These are phyloP conservation scores for Corythaixoides concolor DNA, from an alignment of 2,113 vertebrate species.

Conservation along the genomic window DNA sequence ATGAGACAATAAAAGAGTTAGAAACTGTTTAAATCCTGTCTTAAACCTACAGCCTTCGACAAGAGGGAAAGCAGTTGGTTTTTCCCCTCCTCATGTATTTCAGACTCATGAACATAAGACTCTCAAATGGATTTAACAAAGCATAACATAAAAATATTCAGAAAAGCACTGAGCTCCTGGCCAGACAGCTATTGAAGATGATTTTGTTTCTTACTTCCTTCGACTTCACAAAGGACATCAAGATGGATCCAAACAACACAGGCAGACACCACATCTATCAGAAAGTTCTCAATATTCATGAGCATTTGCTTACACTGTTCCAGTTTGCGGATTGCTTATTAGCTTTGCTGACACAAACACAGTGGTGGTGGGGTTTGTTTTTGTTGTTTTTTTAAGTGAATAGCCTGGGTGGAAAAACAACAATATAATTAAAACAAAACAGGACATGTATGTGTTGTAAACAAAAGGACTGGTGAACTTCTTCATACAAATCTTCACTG, in stretches of 20 bases:
- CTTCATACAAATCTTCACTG: conserved; percentile 31
- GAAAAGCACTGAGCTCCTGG: background rate
- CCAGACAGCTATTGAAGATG: background rate
- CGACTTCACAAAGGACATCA: conserved; percentile 15
- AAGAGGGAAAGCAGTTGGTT: background rate
- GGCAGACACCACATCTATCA: background rate
- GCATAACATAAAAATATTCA: background rate
- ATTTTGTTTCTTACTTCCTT: background rate
- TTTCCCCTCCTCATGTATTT: background rate
- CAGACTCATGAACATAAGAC: background rate
- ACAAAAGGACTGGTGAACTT: conserved; percentile 55
- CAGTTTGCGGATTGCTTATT: conserved; percentile 12
- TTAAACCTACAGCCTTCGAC: background rate
- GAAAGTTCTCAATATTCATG: conserved; percentile 33
- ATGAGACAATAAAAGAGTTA: background rate
- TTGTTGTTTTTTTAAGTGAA: conserved; percentile 18
- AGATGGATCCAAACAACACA: background rate
- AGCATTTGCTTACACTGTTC: background rate
- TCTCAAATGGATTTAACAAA: conserved; percentile 51
- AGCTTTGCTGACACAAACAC: conserved; percentile 43
- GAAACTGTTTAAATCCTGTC: conserved; percentile 18
- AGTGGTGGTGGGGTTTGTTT: background rate
- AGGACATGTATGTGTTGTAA: conserved; percentile 57
- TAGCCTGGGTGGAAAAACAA: conserved; percentile 54
- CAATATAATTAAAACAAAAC: conserved; percentile 60